Base-by-base conservation (phyloP, 2,797 vertebrate genomes). In the Arctocebus calabarensis region DNA sequence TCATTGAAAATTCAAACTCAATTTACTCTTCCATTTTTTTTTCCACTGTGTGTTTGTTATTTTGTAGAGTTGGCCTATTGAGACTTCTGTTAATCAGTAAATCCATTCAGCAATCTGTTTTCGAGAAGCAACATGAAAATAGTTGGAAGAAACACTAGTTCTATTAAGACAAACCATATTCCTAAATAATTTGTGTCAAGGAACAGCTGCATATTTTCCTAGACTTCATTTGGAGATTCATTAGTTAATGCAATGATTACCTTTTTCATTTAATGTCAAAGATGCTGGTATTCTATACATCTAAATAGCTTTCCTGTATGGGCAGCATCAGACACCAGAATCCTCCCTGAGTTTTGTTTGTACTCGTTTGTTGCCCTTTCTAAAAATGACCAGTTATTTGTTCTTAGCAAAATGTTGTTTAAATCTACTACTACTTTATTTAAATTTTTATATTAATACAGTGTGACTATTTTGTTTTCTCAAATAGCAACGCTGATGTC, bases 1-100 rank as follows among this genome's bases (percentile, higher is more conserved):
- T 52, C n/a, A 95, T 93, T 97, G 89, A 86, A 96, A 94, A 91
- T 91, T 95, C 78, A 95, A 97, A 93, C 52, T 92, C 66, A 97
- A 83, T 96, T 96, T 93, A 66, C 23, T 90, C 12, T 82, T 79
- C 43, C n/a, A 62, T 64, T 88, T 91, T 81, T 89, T 89, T 37
- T 73, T 91, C n/a, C 7, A n/a, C 48, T 57, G 7, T 78, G 43
- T 66, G 52, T 89, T 34, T 45, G 71, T 95, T 85, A 90, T 93
- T 96, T 94, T 92, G 90, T 96, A 84, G 29, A 62, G 79, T 59
- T 62, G 66, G 25, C 37, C 52, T 95, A 37, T 64, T 96, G 89
- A 96, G 87, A 87, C 29, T 91, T 48, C 82, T 96, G 68, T 73
- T 97, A 98, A 97, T 88, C 52, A 96, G 66, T 20, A 90, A 59